Evolutionary conservation across 2,113 vertebrate species (phyloP).

Genomic region (Notarius lentiginosus): DNA sequence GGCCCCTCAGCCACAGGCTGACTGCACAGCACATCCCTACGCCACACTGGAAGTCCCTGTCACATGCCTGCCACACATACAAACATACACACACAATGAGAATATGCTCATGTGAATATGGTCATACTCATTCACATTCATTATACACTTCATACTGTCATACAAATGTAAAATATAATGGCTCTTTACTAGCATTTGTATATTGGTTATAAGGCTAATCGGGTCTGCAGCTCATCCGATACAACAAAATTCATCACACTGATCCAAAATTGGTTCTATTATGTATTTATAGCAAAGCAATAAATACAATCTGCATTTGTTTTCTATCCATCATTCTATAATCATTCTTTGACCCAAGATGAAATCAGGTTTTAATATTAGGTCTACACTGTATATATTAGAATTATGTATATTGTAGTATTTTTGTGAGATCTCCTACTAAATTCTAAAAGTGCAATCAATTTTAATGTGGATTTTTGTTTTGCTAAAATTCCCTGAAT

Average conservation of each 20-base stretch:
- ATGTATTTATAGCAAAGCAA: neutral
- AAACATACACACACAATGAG: neutral
- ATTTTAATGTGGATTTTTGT: neutral
- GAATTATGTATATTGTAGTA: neutral
- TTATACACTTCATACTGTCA: too few species aligned
- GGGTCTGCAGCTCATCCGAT: neutral
- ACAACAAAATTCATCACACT: neutral
- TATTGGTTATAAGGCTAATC: neutral
- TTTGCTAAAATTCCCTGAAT: neutral
- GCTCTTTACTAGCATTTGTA: neutral
- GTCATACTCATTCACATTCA: neutral
- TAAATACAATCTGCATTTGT: neutral
- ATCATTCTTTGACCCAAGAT: neutral
- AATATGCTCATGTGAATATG: neutral
- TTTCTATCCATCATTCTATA: neutral
- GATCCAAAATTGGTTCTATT: neutral
- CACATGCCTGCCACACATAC: constrained; percentile 78
- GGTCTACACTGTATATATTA: too few species aligned
- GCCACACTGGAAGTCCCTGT: constrained; percentile 83
- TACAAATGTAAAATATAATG: neutral
- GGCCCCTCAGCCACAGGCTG: constrained; percentile 87
- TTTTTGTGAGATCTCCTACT: neutral
- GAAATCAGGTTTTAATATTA: neutral
- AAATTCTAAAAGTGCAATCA: neutral
- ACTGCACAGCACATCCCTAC: constrained; percentile 83